A percentile compares a stretch with the other conserved stretches of the same genome.
phyloP scores from a whole-genome alignment of 2,113 vertebrate species.

The Scolopax mira region DNA sequence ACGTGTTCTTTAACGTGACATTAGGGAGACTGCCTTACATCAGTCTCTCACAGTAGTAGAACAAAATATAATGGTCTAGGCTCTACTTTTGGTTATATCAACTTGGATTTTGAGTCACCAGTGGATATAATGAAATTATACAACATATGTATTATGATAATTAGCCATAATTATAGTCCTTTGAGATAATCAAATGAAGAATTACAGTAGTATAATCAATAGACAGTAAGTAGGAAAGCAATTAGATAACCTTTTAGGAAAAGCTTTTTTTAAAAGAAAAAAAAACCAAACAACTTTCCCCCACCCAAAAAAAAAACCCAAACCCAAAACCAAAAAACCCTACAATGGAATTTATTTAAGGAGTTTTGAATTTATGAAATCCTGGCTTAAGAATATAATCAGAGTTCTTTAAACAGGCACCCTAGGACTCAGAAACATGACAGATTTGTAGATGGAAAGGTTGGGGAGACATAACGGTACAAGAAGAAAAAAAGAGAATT shows the following conservation, averaged over 20 bases:
- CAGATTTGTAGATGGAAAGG: background rate
- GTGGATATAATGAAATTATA: background rate
- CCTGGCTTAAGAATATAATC: background rate
- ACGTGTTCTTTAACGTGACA: background rate
- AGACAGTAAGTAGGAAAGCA: background rate
- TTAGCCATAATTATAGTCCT: background rate
- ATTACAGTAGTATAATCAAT: background rate
- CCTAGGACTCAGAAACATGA: background rate
- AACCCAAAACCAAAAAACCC: too few relatives aligned
- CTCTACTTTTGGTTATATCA: background rate
- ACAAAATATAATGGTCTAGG: background rate
- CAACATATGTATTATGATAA: background rate
- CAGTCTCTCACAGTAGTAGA: background rate
- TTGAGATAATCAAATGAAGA: constrained; percentile 22
- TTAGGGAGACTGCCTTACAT: background rate
- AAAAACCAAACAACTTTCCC: too few relatives aligned
- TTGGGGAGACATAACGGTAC: background rate
- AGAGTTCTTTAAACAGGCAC: constrained; percentile 9
- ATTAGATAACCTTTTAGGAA: background rate
- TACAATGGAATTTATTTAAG: background rate
- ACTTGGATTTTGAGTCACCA: background rate
- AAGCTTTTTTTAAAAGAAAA: background rate
- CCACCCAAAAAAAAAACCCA: too few relatives aligned
- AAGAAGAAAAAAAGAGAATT: background rate
- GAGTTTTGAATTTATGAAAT: background rate